These are phyloP conservation scores for Silurus aristotelis DNA, from an alignment of 2,797 vertebrate species.

Conservation along the genomic window DNA sequence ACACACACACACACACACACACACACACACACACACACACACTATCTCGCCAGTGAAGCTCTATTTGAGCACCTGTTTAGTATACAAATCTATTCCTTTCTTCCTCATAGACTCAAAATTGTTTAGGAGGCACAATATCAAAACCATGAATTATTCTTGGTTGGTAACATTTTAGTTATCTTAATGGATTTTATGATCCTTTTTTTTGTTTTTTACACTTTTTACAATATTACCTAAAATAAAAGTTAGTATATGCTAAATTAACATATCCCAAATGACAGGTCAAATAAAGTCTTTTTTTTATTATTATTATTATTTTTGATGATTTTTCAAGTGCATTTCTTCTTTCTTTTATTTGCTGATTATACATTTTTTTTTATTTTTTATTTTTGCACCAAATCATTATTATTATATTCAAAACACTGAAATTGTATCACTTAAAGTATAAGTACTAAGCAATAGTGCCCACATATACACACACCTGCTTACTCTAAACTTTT, in stretches of 20 bases:
- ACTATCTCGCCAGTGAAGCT: not conserved
- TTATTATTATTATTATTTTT: no score
- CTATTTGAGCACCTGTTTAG: not conserved
- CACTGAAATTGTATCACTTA: not conserved
- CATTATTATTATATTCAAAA: not conserved
- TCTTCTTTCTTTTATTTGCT: not conserved
- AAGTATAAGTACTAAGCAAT: not conserved
- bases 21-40: slow-evolving; percentile 49
- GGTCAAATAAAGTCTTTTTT: no score
- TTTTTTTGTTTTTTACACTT: not conserved
- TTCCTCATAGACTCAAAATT: not conserved
- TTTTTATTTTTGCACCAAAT: not conserved
- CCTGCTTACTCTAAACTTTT: slow-evolving; percentile 14
- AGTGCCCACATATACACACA: not conserved
- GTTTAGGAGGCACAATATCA: not conserved
- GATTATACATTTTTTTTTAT: no score
- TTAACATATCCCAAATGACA: not conserved
- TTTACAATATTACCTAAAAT: not conserved
- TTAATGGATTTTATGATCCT: not conserved
- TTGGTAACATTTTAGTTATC: not conserved
- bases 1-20: slow-evolving; percentile 42
- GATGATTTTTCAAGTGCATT: not conserved
- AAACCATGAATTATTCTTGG: not conserved
- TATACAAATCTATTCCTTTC: not conserved
- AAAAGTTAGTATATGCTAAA: not conserved